Percentiles rank a stretch among this genome's conserved stretches.
phyloP scores from a whole-genome alignment of 1,140 invertebrate species.

The Lethocerus indicus region DNA sequence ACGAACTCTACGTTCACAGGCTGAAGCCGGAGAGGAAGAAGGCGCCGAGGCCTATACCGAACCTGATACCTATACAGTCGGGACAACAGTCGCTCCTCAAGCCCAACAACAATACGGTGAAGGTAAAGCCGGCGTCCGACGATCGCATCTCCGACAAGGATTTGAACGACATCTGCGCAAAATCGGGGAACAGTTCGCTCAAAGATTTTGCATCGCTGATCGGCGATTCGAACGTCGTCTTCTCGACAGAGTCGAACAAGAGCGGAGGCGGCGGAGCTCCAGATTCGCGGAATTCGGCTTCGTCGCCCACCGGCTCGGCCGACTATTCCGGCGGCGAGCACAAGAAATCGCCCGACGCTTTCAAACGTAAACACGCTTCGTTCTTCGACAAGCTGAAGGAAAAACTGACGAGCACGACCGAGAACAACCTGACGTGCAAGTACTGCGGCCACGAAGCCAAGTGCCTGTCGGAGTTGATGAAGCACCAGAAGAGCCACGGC shows the following conservation, averaged over 20 bases:
- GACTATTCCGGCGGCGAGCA: too few species aligned
- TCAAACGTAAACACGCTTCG: constrained; percentile 51
- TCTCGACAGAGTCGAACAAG: too few species aligned
- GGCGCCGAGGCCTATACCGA: constrained; percentile 42
- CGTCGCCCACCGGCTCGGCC: too few species aligned
- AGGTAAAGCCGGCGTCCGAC: not conserved
- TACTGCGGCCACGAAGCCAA: constrained; percentile 45
- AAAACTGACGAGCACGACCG: constrained; percentile 35
- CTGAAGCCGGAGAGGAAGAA: constrained; percentile 29
- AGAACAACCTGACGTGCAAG: constrained; percentile 16
- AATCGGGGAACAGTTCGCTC: constrained; percentile 25
- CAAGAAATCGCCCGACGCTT: constrained; percentile 23
- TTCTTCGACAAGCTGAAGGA: constrained; percentile 71
- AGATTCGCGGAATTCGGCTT: too few species aligned
- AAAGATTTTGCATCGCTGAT: too few species aligned
- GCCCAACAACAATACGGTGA: not conserved
- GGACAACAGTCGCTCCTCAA: constrained; percentile 7
- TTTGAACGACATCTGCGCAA: constrained; percentile 27
- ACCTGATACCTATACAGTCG: constrained; percentile 43
- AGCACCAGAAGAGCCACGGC: constrained; percentile 44
- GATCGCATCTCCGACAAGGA: constrained; percentile 27
- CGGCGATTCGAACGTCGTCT: too few species aligned
- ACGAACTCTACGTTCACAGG: constrained; percentile 30
- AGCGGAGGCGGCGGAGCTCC: too few species aligned
- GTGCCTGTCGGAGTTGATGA: constrained; percentile 61